Evolutionary conservation across 1,140 invertebrate species (phyloP), one percentile per base, ranked within the genome.

Genomic region (Heliothis subflexa): DNA sequence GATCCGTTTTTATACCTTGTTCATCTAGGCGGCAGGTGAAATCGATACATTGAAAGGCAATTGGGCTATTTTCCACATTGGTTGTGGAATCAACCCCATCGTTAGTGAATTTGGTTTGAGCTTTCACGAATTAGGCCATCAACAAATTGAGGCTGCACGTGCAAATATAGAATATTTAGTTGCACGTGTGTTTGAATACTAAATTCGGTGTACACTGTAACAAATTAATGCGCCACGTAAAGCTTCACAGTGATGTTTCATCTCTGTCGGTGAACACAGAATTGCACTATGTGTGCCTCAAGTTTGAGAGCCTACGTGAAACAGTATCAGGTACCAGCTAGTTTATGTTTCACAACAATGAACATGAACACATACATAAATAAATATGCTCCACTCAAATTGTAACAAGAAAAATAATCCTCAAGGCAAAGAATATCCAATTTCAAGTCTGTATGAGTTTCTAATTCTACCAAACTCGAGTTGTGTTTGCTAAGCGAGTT

Each of bases 1-100:
- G 75, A 74, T 66, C 70, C 74, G 49, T 66, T 77, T 73, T 73
- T 12, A 47, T 68, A 73, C 59, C 33, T 79, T 55, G 59, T 66
- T 54, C 25, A 45, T 10, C 16, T 13, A 13, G 18, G 57, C 21
- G 11, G 7, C 55, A 52, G 57, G 12, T 62, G 57, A 18, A 75
- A 59, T 54, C 33, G 25, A 71, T 40, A 71, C 5, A 14, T 70
- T 10, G 40, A 40, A 40, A 10, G 50, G 49, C 10, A 33, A 25
- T 55, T 66, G 40, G 21, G n/a, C 64, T 68, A 50, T 21, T 68
- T 25, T 10, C 21, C 47, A 55, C 54, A 55, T 21, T 18, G 11
- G 16, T 10, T 10, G 54, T 55, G 18, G 54, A 18, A 55, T 55
- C 18, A 18, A 55, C 54, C 10, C 16, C 3, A 55, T 18, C 16